Conservation (phyloP, 2,797 vertebrate genomes). For the Coranthus polyacanthus region DNA sequence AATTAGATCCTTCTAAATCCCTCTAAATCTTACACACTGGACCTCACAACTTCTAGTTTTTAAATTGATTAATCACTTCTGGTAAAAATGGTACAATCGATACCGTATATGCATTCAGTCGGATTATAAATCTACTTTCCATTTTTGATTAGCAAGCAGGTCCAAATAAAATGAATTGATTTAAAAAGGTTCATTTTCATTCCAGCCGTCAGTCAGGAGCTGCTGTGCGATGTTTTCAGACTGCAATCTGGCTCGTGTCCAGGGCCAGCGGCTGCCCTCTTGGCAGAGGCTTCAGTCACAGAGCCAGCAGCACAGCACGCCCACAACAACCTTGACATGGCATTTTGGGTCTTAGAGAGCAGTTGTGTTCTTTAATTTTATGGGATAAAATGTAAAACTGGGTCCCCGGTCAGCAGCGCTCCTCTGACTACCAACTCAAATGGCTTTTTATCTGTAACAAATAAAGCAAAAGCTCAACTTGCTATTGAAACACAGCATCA, state of each 20-base stretch:
- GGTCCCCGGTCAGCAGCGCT: too few species aligned
- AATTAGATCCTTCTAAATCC: too few species aligned
- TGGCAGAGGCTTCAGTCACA: constrained; percentile 25
- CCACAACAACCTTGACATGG: constrained; percentile 43
- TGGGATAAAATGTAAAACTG: constrained; percentile 14
- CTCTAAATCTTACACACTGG: too few species aligned
- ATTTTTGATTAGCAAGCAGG: constrained; percentile 16
- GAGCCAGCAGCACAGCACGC: constrained; percentile 40
- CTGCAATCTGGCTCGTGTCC: constrained; percentile 64
- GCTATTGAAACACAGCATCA: too few species aligned
- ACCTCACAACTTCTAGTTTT: too few species aligned
- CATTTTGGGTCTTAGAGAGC: constrained; percentile 43
- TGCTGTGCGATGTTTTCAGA: constrained; percentile 56
- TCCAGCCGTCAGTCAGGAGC: constrained; percentile 48
- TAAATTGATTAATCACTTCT: neutral
- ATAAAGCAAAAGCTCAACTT: too few species aligned
- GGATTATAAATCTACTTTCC: neutral
- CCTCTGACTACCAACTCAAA: too few species aligned
- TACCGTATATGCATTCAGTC: neutral
- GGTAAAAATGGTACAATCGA: neutral
- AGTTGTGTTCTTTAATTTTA: constrained; percentile 28
- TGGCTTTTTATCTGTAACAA: too few species aligned
- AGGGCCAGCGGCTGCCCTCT: constrained; percentile 51
- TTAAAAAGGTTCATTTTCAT: constrained; percentile 47
- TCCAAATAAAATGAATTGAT: constrained; percentile 24